Evolutionary conservation across 2,113 vertebrate genomes (phyloP).

Genomic region (Osmerus eperlanus): DNA sequence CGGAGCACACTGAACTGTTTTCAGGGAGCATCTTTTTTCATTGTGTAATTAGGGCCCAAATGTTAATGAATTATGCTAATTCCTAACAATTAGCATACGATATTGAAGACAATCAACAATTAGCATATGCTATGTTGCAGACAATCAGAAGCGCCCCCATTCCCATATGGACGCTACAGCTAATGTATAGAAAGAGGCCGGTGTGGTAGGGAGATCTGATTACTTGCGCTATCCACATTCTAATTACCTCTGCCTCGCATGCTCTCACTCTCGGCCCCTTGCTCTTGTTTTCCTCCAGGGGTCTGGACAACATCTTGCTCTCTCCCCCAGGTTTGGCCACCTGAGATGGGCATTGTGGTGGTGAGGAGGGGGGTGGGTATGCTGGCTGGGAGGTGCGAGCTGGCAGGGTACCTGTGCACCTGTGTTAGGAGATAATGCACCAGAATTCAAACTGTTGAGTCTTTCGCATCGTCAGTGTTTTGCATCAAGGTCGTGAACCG

Average conservation of each 20-base stretch:
- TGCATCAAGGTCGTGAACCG: background rate
- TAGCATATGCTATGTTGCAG: slow-evolving; percentile 71
- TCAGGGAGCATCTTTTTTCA: slow-evolving; percentile 58
- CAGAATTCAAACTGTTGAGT: background rate
- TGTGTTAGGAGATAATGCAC: background rate
- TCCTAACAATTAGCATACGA: slow-evolving; percentile 75
- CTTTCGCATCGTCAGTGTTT: background rate
- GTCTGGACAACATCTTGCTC: background rate
- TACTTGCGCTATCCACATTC: slow-evolving; percentile 58
- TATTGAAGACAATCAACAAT: slow-evolving; percentile 78
- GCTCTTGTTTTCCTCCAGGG: background rate
- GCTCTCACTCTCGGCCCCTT: background rate
- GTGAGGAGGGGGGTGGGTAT: background rate
- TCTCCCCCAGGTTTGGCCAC: background rate
- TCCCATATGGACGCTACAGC: slow-evolving; percentile 62
- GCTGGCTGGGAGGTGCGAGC: background rate
- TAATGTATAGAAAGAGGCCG: slow-evolving; percentile 50
- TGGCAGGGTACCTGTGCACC: background rate
- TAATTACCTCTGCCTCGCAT: slow-evolving; percentile 47
- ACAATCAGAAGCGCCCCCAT: slow-evolving; percentile 62
- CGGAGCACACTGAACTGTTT: slow-evolving; percentile 55
- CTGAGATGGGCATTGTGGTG: background rate
- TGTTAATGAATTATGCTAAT: slow-evolving; percentile 82
- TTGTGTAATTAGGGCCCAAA: slow-evolving; percentile 76
- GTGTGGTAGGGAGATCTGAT: slow-evolving; percentile 45